Evolutionary conservation across 2,113 vertebrate species (phyloP).

Genomic region (Campylorhamphus procurvoides): DNA sequence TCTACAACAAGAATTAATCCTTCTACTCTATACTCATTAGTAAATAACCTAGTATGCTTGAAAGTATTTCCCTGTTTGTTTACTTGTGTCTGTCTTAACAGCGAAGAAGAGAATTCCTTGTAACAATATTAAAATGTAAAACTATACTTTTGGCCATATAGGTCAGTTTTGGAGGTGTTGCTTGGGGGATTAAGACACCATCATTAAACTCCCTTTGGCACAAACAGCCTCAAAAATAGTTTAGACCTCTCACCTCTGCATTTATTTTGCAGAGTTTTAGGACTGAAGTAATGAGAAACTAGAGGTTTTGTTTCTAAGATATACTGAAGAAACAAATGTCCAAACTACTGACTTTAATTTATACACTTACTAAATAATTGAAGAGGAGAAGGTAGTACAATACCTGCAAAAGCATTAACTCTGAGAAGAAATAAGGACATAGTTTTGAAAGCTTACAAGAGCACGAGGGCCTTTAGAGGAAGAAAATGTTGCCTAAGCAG

Average conservation of each 20-base stretch:
- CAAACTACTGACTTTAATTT: conserved; percentile 37
- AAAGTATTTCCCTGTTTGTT: not conserved
- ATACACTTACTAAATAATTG: conserved; percentile 46
- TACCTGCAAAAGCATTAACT: not conserved
- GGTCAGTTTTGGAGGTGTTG: not conserved
- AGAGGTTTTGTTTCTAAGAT: not conserved
- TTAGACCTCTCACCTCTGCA: not conserved
- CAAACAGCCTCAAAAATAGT: not conserved
- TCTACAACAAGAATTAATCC: not conserved
- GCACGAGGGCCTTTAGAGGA: not conserved
- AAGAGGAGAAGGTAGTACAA: conserved; percentile 23
- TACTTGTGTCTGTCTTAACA: not conserved
- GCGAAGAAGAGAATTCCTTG: not conserved
- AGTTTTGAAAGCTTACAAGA: not conserved
- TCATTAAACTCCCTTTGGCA: not conserved
- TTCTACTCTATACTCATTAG: not conserved
- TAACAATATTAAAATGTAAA: not conserved
- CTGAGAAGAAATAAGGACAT: not conserved
- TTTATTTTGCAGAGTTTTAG: conserved; percentile 4
- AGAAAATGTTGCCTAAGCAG: not conserved
- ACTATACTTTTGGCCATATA: not conserved
- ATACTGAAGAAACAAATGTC: not conserved
- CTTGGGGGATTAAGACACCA: not conserved
- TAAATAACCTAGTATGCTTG: not conserved
- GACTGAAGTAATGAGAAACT: conserved; percentile 13